Percentiles rank a stretch among this genome's conserved stretches.
phyloP scores from a whole-genome alignment of 2,113 vertebrate genomes.

The Suricata suricatta region DNA sequence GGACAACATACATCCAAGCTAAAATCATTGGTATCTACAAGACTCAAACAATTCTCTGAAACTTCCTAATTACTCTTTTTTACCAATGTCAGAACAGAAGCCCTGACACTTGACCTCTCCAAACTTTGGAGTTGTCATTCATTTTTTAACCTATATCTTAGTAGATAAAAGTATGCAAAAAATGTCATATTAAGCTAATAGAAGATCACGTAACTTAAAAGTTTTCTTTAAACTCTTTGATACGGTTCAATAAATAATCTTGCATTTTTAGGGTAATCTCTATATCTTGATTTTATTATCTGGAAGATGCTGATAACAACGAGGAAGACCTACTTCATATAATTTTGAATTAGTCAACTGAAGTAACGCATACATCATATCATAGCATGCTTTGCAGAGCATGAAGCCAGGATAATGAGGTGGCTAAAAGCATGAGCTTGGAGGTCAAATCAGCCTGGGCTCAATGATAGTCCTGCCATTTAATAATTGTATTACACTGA shows the following conservation, averaged over 20 bases:
- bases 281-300: conserved; percentile 50
- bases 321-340: neutral
- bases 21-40: neutral
- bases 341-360: conserved; percentile 52
- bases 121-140: neutral
- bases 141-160: neutral
- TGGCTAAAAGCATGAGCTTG: conserved; percentile 9
- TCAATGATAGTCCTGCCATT: conserved; percentile 43
- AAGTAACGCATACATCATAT: conserved; percentile 22
- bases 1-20: neutral
- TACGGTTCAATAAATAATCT: neutral
- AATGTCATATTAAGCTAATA: neutral
- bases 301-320: neutral
- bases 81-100: neutral
- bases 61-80: neutral
- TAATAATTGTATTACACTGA: conserved; percentile 29
- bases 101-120: neutral
- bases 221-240: neutral
- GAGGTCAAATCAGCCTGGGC: conserved; percentile 59
- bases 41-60: neutral
- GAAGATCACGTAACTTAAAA: neutral
- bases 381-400: conserved; percentile 71
- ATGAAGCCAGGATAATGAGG: conserved; percentile 72
- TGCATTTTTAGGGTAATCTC: neutral
- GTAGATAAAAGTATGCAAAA: neutral